Percentiles rank a stretch among this genome's conserved stretches.
Evolutionary conservation across 64 coral and sea anemone genomes (phyloP).

Genomic region (Anthopleura sola): DNA sequence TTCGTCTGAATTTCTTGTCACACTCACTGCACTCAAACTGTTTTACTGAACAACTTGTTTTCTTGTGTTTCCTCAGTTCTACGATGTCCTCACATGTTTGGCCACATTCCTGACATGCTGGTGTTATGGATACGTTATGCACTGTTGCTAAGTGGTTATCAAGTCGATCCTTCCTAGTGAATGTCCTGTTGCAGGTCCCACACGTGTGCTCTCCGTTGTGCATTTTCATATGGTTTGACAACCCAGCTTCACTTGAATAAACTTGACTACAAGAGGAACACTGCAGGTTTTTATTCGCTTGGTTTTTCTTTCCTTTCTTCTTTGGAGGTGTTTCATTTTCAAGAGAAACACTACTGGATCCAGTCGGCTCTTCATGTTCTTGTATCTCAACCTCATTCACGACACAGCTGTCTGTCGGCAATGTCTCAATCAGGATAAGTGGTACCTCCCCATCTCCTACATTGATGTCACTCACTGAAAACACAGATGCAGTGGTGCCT

Average conservation of each 20-base stretch:
- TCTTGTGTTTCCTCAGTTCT: not conserved
- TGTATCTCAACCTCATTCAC: not conserved
- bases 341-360: not conserved
- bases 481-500: not conserved
- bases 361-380: not conserved
- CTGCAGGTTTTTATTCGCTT: not conserved
- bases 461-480: slow-evolving; percentile 6
- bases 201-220: not conserved
- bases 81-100: not conserved
- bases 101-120: not conserved
- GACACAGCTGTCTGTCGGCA: not conserved
- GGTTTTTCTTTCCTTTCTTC: not conserved
- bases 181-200: not conserved
- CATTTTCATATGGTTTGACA: not conserved
- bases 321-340: not conserved
- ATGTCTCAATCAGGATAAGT: not conserved
- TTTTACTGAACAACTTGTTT: not conserved
- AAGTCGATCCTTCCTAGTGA: not conserved
- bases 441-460: not conserved
- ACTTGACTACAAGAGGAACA: not conserved
- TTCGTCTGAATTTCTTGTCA: slow-evolving; percentile 3
- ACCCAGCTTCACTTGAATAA: not conserved
- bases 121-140: not conserved
- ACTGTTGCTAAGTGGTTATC: not conserved
- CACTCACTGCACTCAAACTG: not conserved